Conservation (phyloP, 1,140 invertebrate genomes). For the Bilobella aurantiaca region DNA sequence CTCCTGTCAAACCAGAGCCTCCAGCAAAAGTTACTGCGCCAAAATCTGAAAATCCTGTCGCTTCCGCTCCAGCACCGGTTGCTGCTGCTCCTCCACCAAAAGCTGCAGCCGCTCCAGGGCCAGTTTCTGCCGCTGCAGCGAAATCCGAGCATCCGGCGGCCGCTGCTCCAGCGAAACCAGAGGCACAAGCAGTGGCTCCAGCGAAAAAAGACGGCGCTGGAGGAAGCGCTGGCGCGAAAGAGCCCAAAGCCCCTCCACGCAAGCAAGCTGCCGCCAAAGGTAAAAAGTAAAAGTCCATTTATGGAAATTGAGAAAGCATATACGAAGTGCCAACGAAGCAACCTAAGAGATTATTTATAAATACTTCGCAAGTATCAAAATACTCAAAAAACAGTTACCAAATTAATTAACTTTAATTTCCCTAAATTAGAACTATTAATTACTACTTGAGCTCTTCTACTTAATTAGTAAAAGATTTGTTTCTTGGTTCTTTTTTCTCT, state of each 20-base stretch:
- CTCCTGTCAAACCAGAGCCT: no score
- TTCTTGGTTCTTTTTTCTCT: neutral
- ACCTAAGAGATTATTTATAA: no score
- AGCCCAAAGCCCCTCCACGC: conserved; percentile 22
- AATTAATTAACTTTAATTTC: neutral
- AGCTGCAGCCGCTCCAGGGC: conserved; percentile 4
- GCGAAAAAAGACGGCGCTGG: neutral
- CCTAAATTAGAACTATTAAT: neutral
- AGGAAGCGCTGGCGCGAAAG: neutral
- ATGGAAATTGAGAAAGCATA: neutral
- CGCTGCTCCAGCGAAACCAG: neutral
- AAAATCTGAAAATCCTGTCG: no score
- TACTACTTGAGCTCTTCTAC: neutral
- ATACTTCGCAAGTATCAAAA: no score
- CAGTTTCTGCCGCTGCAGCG: conserved; percentile 18
- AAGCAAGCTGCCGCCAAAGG: conserved; percentile 21
- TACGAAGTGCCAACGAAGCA: no score
- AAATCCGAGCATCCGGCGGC: neutral
- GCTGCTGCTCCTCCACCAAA: neutral
- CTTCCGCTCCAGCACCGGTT: neutral
- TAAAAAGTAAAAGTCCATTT: conserved; percentile 23
- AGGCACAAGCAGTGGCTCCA: conserved; percentile 11
- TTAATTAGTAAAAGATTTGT: no score
- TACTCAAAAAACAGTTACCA: neutral
- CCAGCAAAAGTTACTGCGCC: no score